These are phyloP conservation scores for Psettodes erumei DNA, from an alignment of 2,113 vertebrate species.

Conservation along the genomic window DNA sequence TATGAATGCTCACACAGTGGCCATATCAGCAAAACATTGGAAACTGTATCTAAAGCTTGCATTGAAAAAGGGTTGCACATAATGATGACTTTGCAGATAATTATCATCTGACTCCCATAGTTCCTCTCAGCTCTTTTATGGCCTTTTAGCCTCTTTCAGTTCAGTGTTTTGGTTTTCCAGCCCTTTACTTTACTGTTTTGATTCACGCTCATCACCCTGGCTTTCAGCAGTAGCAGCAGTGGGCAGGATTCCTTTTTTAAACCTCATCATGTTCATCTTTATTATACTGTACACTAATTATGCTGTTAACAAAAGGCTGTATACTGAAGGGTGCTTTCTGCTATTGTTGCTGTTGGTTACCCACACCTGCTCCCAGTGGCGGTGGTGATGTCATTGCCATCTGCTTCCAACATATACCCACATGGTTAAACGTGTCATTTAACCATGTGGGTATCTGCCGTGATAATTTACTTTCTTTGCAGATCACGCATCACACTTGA, in stretches of 20 bases:
- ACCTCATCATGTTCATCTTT: background rate
- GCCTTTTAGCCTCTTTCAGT: background rate
- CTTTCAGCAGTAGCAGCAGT: too few species aligned
- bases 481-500: constrained; percentile 30
- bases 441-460: background rate
- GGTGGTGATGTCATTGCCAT: background rate
- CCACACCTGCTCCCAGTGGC: background rate
- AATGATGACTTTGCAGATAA: background rate
- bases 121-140: background rate
- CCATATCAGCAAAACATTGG: too few species aligned
- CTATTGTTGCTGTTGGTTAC: background rate
- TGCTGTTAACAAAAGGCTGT: background rate
- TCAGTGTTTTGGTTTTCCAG: background rate
- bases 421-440: too few species aligned
- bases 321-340: background rate
- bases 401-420: background rate
- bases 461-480: constrained; percentile 28
- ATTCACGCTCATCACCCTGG: too few species aligned
- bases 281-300: background rate
- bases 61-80: background rate
- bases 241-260: too few species aligned
- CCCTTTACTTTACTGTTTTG: background rate
- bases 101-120: background rate
- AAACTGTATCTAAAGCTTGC: too few species aligned
- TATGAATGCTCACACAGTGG: background rate